A percentile compares a stretch with the other conserved stretches of the same genome.
phyloP scores from a whole-genome alignment of 1,140 invertebrate species.

The Drosophila nannoptera region DNA sequence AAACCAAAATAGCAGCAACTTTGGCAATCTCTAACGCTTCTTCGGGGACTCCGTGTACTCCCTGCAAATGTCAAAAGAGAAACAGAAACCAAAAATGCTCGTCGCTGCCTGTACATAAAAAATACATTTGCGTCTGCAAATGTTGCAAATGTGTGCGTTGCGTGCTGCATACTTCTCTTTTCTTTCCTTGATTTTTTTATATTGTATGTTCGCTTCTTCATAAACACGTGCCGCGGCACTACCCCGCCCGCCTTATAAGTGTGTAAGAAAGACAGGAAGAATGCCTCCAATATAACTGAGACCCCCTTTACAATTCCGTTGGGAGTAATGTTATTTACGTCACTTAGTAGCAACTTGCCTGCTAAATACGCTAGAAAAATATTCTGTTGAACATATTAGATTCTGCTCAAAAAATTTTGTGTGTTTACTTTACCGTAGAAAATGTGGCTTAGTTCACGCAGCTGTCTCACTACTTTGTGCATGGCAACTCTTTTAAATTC shows the following conservation, averaged over 20 bases:
- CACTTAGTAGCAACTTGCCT: constrained; percentile 19
- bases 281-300: constrained; percentile 4
- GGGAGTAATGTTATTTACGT: constrained; percentile 59
- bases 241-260: neutral
- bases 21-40: constrained; percentile 38
- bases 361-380: constrained; percentile 17
- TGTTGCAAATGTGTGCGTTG: constrained; percentile 52
- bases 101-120: constrained; percentile 62
- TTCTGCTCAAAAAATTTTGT: neutral
- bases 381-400: neutral
- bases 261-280: neutral
- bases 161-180: constrained; percentile 38
- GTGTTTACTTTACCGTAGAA: no score
- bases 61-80: constrained; percentile 29
- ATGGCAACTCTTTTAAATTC: no score
- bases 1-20: constrained; percentile 30
- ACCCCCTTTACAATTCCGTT: constrained; percentile 37
- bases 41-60: constrained; percentile 43
- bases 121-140: constrained; percentile 64
- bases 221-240: constrained; percentile 17
- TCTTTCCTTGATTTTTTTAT: constrained; percentile 13
- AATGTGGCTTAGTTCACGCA: no score
- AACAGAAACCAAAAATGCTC: constrained; percentile 7
- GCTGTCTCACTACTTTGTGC: no score
- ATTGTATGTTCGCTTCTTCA: neutral